phyloP scores from a whole-genome alignment of 2,888 invertebrate genomes.

The Graphium colonna region DNA sequence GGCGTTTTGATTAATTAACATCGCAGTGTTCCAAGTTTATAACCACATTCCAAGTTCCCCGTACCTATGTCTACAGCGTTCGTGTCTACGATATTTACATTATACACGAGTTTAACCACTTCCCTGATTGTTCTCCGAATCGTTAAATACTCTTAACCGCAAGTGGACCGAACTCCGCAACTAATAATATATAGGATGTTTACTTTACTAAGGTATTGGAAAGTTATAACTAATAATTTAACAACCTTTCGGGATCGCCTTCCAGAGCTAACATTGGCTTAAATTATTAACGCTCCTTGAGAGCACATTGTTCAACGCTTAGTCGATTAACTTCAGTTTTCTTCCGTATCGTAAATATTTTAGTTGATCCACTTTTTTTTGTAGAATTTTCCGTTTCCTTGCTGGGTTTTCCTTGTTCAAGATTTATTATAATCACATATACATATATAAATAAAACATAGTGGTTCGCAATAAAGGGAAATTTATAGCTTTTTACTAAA shows the following conservation, averaged over 20 bases:
- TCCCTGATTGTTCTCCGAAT: slow-evolving; percentile 52
- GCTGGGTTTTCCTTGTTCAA: too few species aligned
- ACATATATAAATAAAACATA: too few species aligned
- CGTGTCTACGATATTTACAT: slow-evolving; percentile 31
- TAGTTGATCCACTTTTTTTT: too few species aligned
- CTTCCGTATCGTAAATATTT: too few species aligned
- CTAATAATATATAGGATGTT: slow-evolving; percentile 21
- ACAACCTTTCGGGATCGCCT: slow-evolving; percentile 9
- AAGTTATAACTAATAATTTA: slow-evolving; percentile 15
- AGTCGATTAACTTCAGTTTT: too few species aligned
- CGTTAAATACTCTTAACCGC: slow-evolving; percentile 35
- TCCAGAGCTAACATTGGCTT: background rate
- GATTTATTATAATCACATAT: too few species aligned
- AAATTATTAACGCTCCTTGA: background rate
- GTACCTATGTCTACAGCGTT: slow-evolving; percentile 17
- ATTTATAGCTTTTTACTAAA: too few species aligned
- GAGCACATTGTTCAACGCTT: too few species aligned
- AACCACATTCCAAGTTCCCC: slow-evolving; percentile 15
- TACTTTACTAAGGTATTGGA: slow-evolving; percentile 8
- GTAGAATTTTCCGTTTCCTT: too few species aligned
- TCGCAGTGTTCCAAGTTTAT: slow-evolving; percentile 1
- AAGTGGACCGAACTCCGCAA: slow-evolving; percentile 20
- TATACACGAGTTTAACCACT: slow-evolving; percentile 39
- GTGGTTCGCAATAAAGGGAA: too few species aligned
- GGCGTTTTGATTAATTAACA: slow-evolving; percentile 12